Conservation (phyloP, 2,888 invertebrate genomes). For the Leucania comma region DNA sequence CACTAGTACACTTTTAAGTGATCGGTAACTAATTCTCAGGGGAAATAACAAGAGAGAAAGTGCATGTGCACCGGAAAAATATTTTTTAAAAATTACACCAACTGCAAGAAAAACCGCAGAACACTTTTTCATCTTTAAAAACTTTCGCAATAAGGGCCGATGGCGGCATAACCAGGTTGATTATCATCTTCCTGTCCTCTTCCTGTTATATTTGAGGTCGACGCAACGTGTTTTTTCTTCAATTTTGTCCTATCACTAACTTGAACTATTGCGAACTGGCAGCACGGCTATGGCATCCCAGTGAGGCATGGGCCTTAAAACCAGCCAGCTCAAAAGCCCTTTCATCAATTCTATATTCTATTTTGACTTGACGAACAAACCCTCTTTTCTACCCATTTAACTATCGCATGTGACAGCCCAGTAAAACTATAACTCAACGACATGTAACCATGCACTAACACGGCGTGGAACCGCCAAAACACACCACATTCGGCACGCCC, state of each 20-base stretch:
- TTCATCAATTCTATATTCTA: slow-evolving; percentile 1
- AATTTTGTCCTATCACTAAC: too few species aligned
- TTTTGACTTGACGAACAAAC: slow-evolving; percentile 9
- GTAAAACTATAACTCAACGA: slow-evolving; percentile 37
- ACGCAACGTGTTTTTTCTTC: too few species aligned
- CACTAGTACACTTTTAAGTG: neutral
- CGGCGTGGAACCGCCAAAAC: slow-evolving; percentile 47
- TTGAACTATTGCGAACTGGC: too few species aligned
- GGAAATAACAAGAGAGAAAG: neutral
- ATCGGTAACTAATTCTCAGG: neutral
- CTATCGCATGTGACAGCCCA: slow-evolving; percentile 43
- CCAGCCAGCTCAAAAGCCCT: neutral
- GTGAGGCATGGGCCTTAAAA: neutral
- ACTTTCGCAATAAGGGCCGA: too few species aligned
- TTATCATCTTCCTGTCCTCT: too few species aligned
- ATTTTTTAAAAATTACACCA: neutral
- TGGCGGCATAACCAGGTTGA: too few species aligned
- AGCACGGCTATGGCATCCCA: too few species aligned
- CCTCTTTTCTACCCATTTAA: slow-evolving; percentile 20
- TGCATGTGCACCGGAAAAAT: neutral
- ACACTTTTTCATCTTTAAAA: neutral
- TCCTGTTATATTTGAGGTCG: too few species aligned
- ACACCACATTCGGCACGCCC: slow-evolving; percentile 47
- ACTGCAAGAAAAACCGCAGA: neutral
- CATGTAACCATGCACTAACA: slow-evolving; percentile 49